Evolutionary conservation across 2,797 vertebrate genomes (phyloP).

Genomic region (Anas capensis): DNA sequence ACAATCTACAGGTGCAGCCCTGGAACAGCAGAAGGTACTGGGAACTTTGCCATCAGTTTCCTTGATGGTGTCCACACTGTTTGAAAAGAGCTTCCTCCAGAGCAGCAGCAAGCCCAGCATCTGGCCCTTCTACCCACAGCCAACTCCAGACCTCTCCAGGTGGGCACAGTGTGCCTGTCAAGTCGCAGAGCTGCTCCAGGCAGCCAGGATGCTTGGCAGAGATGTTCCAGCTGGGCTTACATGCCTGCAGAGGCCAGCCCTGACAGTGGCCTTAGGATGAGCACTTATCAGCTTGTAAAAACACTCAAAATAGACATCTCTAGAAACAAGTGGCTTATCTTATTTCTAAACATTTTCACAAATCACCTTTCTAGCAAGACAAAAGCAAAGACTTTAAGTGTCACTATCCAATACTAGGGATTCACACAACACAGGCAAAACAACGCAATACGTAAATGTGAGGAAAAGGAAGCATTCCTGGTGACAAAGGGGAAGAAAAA

Average conservation of each 20-base stretch:
- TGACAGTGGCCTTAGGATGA: not conserved
- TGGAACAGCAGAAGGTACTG: conserved; percentile 17
- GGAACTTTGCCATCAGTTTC: conserved; percentile 24
- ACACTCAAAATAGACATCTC: not conserved
- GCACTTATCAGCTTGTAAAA: not conserved
- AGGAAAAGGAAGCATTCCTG: not conserved
- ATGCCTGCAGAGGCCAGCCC: not conserved
- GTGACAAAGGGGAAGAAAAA: conserved; percentile 5
- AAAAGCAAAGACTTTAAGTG: not conserved
- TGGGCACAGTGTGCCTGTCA: not conserved
- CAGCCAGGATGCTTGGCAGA: not conserved
- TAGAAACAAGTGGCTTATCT: not conserved
- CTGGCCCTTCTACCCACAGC: not conserved
- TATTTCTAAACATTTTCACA: not conserved
- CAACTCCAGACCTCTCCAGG: not conserved
- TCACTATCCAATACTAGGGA: not conserved
- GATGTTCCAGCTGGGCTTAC: not conserved
- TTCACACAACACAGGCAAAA: not conserved
- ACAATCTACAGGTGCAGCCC: not conserved
- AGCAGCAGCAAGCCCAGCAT: not conserved
- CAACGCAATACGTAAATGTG: not conserved
- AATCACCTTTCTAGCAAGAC: not conserved
- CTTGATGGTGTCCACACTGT: not conserved
- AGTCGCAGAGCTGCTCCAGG: not conserved
- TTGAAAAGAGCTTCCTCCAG: not conserved